Base-by-base conservation (phyloP, 2,888 invertebrate species). In the Leucoptera coffeella region DNA sequence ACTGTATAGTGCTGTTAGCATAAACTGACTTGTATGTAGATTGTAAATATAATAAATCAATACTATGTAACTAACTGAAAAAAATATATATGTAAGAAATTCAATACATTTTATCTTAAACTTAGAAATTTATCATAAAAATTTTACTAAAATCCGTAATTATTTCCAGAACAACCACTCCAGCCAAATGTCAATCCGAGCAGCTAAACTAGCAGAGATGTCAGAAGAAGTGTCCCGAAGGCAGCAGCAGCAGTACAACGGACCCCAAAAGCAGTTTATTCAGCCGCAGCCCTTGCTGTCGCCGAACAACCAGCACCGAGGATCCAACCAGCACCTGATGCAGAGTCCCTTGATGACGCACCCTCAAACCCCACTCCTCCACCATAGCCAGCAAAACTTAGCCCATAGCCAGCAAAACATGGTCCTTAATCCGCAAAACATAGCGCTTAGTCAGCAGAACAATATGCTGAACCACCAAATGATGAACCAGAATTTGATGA, bases 151-250 rank as follows among this genome's bases (percentile, higher is more conserved):
- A 7, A 22, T 12, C 21, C 14, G 11, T 28, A 29, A 24, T 11
- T 26, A 4, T 26, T 22, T 36, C 15, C 36, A 54, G 47, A 32
- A 34, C 6, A 46, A 41, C 31, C 47, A 48, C 29, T 29, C 45
- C 11, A 49, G 36, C 35, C 45, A 48, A 1, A 53, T 54, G 38
- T 52, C 38, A 21, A 52, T 50, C 0, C 55, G 44, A 14, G 74
- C 78, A 22, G 82, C 82, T 0, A 82, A 86, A 47, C 61, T 86
- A 30, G 79, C 80, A 4, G 88, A 88, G 54, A 85, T 88, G 84
- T 80, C 85, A 3, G 86, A 90, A 43, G 86, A 89, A 47, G 80
- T 85, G 7, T 56, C 82, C 31, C 57, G 85, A 24, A 50, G 82
- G 11, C 74, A 74, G 36, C 73, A 67, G 34, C 54, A 67, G 10